Evolutionary conservation across 2,888 invertebrate species (phyloP).

Genomic region (Hyalella azteca): DNA sequence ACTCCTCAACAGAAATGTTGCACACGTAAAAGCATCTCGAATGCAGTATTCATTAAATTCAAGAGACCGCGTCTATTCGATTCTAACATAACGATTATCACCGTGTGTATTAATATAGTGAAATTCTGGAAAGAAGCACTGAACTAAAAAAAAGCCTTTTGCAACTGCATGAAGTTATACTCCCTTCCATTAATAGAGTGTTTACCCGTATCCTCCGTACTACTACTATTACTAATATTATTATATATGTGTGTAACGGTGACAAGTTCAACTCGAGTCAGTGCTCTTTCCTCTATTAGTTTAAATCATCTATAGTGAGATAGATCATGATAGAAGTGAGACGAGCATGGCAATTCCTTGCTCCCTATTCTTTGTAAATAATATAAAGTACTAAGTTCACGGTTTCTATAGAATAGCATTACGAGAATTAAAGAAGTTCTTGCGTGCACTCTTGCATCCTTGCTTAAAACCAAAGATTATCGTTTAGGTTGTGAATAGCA

Average conservation of each 20-base stretch:
- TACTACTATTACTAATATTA: neutral
- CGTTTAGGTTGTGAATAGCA: neutral
- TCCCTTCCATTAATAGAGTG: conserved; percentile 16
- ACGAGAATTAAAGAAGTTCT: conserved; percentile 4
- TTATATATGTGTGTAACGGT: conserved; percentile 2
- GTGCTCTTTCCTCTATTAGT: conserved; percentile 31
- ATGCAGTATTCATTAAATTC: too few species aligned
- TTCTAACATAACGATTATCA: too few species aligned
- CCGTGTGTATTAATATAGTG: too few species aligned
- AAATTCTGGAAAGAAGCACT: neutral
- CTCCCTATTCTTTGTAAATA: conserved; percentile 11
- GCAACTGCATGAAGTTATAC: neutral
- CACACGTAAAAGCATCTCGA: too few species aligned
- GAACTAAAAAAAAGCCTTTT: neutral
- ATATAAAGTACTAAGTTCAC: conserved; percentile 11
- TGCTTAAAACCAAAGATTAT: conserved; percentile 53
- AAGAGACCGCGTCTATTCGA: too few species aligned
- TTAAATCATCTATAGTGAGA: conserved; percentile 3
- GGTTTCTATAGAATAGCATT: conserved; percentile 26
- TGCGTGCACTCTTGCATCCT: conserved; percentile 44
- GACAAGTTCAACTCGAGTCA: conserved; percentile 24
- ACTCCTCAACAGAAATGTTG: too few species aligned
- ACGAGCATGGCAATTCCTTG: neutral
- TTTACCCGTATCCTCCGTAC: conserved; percentile 20
- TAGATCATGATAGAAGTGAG: conserved; percentile 8